A percentile compares a stretch with the other conserved stretches of the same genome.
Evolutionary conservation across 2,888 invertebrate genomes (phyloP).

Genomic region (Ichneumoninae sp.): DNA sequence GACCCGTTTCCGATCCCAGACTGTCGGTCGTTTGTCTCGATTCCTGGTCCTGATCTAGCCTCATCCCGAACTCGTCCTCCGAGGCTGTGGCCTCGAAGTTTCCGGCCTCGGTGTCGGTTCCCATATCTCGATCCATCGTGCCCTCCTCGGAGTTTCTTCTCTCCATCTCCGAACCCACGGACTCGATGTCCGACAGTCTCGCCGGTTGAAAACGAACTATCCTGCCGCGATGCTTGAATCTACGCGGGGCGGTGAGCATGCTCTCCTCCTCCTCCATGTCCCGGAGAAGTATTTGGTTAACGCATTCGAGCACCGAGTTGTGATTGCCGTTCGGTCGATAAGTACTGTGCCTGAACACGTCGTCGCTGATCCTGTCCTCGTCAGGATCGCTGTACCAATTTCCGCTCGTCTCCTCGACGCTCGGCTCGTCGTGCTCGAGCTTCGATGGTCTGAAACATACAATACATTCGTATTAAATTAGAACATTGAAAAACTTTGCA

Average conservation of each 20-base stretch:
- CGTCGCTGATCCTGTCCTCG: slow-evolving; percentile 89
- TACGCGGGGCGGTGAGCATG: slow-evolving; percentile 80
- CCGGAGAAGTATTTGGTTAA: slow-evolving; percentile 93
- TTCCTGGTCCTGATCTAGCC: slow-evolving; percentile 65
- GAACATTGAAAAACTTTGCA: neutral
- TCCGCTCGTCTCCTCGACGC: slow-evolving; percentile 86
- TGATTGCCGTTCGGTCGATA: slow-evolving; percentile 88
- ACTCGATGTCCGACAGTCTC: slow-evolving; percentile 82
- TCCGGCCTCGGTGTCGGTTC: slow-evolving; percentile 63
- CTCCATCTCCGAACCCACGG: slow-evolving; percentile 83
- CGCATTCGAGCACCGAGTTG: slow-evolving; percentile 94
- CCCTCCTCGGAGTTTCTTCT: slow-evolving; percentile 82
- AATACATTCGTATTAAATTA: neutral
- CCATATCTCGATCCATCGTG: slow-evolving; percentile 58
- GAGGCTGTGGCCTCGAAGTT: slow-evolving; percentile 76
- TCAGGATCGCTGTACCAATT: slow-evolving; percentile 94
- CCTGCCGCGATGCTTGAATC: slow-evolving; percentile 82
- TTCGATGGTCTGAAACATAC: slow-evolving; percentile 71
- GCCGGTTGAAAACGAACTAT: slow-evolving; percentile 82
- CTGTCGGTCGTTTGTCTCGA: slow-evolving; percentile 49
- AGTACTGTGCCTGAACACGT: slow-evolving; percentile 80
- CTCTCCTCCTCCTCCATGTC: slow-evolving; percentile 87
- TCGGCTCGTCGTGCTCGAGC: slow-evolving; percentile 75
- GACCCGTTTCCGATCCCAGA: slow-evolving; percentile 56
- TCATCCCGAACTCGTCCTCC: slow-evolving; percentile 81